Evolutionary conservation across 2,113 vertebrate species (phyloP).

Genomic region (Dendrocopos noguchii): DNA sequence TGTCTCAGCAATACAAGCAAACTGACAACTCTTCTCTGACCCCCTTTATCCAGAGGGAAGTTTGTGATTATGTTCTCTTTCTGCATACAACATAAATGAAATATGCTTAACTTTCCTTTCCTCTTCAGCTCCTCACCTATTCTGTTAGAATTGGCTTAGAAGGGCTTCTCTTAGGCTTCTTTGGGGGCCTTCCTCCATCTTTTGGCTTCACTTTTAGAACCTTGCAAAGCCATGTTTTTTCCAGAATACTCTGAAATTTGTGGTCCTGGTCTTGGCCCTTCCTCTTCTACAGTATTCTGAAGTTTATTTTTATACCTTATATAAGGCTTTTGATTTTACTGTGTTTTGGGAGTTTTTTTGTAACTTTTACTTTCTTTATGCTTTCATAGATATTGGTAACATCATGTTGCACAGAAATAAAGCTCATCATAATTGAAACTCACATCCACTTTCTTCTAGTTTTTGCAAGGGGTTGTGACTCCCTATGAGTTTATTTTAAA

Average conservation of each 20-base stretch:
- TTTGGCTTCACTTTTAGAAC: not conserved
- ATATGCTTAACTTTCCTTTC: not conserved
- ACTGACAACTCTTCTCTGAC: not conserved
- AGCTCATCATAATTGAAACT: not conserved
- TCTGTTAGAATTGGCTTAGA: not conserved
- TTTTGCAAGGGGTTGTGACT: not conserved
- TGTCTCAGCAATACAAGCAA: not conserved
- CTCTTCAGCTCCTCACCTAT: not conserved
- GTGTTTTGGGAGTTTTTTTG: not conserved
- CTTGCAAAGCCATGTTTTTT: not conserved
- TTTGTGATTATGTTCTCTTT: not conserved
- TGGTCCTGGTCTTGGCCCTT: not conserved
- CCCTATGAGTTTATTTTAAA: constrained; percentile 28
- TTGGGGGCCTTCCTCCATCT: not conserved
- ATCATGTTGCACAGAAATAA: constrained; percentile 1
- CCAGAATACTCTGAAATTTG: not conserved
- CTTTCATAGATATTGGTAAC: not conserved
- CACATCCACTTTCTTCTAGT: not conserved
- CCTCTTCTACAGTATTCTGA: not conserved
- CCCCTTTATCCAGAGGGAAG: not conserved
- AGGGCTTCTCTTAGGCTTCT: not conserved
- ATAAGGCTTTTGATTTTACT: not conserved
- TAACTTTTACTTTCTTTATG: not conserved
- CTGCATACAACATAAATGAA: not conserved
- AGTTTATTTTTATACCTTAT: constrained; percentile 21